Evolutionary conservation across 2,797 vertebrate genomes (phyloP), one percentile per base, ranked within the genome.

Genomic region (Catharus ustulatus): DNA sequence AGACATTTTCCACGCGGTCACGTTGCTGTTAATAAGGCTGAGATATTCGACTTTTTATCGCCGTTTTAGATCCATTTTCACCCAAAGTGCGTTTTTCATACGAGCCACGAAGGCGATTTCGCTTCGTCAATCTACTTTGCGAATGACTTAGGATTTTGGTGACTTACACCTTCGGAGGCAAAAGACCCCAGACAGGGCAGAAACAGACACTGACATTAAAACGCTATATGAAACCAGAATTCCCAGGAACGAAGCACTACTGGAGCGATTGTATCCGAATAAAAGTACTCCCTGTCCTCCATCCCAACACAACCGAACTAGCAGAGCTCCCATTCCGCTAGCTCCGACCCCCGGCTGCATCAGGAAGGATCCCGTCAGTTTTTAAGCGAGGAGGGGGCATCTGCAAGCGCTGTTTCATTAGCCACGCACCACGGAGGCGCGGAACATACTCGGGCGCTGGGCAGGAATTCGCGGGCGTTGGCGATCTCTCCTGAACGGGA

Each of bases 401-500:
- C 40, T 48, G 54, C n/a, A 21, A 80, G 43, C 10, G 18, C 54
- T 43, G 22, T 24, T 83, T 20, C 46, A 20, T 23, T 30, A 61
- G 29, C 55, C 42, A 62, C 34, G 54, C 85, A 77, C 64, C 21
- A 6, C 34, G 6, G 43, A 82, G 51, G 16, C 11, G 51, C 38
- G 26, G 58, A 69, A 27, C 0, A 6, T 32, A 43, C 26, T 15
- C 55, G 29, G 51, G 22, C 5, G 42, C 21, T 38, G 75, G 21
- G 16, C 40, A 61, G 46, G 52, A 92, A 80, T 85, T 42, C 46
- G 46, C 66, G 54, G 63, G 46, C 36, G 13, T 9, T 64, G 45
- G 83, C 62, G 10, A n/a, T 59, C 57, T 54, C 61, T 55, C 64
- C 76, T 85, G 93, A 94, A 90, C 72, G 84, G 84, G 91, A 95